Evolutionary conservation across 2,113 vertebrate genomes (phyloP).

Genomic region (Corythornis vintsioides): DNA sequence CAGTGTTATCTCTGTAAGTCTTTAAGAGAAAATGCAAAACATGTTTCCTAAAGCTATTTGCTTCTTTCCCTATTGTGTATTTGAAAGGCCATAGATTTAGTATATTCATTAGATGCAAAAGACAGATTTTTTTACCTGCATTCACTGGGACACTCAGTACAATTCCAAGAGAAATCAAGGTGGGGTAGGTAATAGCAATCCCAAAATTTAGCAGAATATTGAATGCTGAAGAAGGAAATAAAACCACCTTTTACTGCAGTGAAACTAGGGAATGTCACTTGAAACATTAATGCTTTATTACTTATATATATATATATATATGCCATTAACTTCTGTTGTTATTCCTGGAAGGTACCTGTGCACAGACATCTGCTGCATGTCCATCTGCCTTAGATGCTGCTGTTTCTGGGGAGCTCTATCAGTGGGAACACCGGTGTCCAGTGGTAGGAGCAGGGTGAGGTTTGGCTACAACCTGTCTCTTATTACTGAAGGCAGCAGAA

Average conservation of each 20-base stretch:
- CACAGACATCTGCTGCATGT: not conserved
- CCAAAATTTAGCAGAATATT: conserved; percentile 97
- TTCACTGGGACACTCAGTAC: conserved; percentile 96
- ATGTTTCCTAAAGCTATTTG: conserved; percentile 1
- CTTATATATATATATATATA: too few species aligned
- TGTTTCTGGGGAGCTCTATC: not conserved
- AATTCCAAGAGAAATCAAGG: conserved; percentile 93
- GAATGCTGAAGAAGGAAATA: conserved; percentile 83
- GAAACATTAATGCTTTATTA: not conserved
- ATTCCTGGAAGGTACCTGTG: not conserved
- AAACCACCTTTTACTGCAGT: conserved; percentile 13
- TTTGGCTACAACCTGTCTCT: not conserved
- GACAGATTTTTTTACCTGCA: conserved; percentile 81
- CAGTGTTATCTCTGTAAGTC: not conserved
- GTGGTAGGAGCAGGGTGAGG: not conserved
- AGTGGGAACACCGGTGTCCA: not conserved
- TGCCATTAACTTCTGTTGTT: not conserved
- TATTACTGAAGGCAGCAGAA: not conserved
- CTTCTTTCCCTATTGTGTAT: not conserved
- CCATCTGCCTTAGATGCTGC: not conserved
- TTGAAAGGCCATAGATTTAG: not conserved
- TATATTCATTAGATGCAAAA: not conserved
- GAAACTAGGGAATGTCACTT: not conserved
- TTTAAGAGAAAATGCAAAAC: not conserved
- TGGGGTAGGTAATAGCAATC: conserved; percentile 93